phyloP scores from a whole-genome alignment of 1,140 invertebrate genomes.

The Drosophila erecta region DNA sequence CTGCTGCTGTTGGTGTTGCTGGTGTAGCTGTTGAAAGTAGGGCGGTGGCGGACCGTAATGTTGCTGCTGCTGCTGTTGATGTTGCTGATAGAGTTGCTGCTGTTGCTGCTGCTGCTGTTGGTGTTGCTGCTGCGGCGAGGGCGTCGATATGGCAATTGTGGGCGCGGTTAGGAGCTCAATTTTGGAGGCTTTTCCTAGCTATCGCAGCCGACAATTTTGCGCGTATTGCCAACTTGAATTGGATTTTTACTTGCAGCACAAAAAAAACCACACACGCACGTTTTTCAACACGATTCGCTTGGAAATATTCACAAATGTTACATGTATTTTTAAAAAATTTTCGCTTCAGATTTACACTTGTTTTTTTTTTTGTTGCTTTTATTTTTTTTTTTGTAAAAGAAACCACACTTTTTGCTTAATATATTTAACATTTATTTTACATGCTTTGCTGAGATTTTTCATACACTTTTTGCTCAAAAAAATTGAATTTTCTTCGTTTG shows the following conservation, averaged over 20 bases:
- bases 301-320: conserved; percentile 30
- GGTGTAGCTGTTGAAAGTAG: conserved; percentile 53
- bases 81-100: conserved; percentile 32
- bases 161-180: conserved; percentile 84
- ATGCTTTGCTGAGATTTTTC: conserved; percentile 50
- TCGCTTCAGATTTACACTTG: conserved; percentile 22
- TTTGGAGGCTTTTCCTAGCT: conserved; percentile 81
- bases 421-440: conserved; percentile 68
- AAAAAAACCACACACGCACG: conserved; percentile 13
- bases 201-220: conserved; percentile 62
- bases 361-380: conserved; percentile 7
- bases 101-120: conserved; percentile 20
- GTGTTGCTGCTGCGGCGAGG: conserved; percentile 34
- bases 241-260: conserved; percentile 4
- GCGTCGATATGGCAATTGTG: conserved; percentile 82
- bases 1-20: conserved; percentile 43
- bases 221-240: conserved; percentile 69
- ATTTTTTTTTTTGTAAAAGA: conserved; percentile 37
- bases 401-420: conserved; percentile 68
- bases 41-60: conserved; percentile 57
- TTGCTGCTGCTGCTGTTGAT: conserved; percentile 46
- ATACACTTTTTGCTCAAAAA: conserved; percentile 39
- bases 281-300: conserved; percentile 3
- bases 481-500: conserved; percentile 53
- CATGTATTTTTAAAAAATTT: conserved; percentile 11